phyloP scores from a whole-genome alignment of 2,888 invertebrate species.

The Cinara cedri region DNA sequence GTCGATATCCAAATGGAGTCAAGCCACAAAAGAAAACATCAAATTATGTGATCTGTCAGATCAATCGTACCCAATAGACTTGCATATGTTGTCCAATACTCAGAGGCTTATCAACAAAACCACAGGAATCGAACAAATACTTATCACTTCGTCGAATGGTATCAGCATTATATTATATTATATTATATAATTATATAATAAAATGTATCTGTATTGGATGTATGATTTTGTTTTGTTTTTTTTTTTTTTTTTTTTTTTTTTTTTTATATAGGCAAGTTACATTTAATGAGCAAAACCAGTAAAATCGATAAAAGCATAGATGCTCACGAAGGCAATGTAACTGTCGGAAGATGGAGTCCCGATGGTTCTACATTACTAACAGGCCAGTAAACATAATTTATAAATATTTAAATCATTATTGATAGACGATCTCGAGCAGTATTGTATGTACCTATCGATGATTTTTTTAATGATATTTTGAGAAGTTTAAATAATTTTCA shows the following conservation, averaged over 20 bases:
- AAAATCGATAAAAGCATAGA: slow-evolving; percentile 90
- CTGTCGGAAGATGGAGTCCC: slow-evolving; percentile 89
- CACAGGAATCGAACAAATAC: slow-evolving; percentile 75
- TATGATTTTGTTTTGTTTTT: too few species aligned
- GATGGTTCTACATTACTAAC: slow-evolving; percentile 95
- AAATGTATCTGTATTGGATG: too few species aligned
- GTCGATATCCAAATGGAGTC: slow-evolving; percentile 85
- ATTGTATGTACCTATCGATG: too few species aligned
- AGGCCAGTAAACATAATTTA: slow-evolving; percentile 65
- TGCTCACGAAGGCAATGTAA: slow-evolving; percentile 89
- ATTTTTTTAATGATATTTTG: too few species aligned
- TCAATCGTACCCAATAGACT: slow-evolving; percentile 85
- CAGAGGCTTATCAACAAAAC: slow-evolving; percentile 63
- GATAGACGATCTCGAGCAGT: too few species aligned
- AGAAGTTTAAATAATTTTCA: too few species aligned
- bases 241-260: too few species aligned
- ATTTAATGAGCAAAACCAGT: slow-evolving; percentile 86
- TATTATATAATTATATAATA: too few species aligned
- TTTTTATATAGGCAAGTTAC: slow-evolving; percentile 72
- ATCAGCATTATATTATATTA: slow-evolving; percentile 66
- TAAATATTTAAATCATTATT: too few species aligned
- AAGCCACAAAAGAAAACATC: slow-evolving; percentile 77
- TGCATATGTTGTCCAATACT: slow-evolving; percentile 80
- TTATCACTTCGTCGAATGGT: slow-evolving; percentile 88
- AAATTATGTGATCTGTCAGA: slow-evolving; percentile 79